Base-by-base conservation (phyloP, 2,797 vertebrate species). In the Sebastes miniatus region DNA sequence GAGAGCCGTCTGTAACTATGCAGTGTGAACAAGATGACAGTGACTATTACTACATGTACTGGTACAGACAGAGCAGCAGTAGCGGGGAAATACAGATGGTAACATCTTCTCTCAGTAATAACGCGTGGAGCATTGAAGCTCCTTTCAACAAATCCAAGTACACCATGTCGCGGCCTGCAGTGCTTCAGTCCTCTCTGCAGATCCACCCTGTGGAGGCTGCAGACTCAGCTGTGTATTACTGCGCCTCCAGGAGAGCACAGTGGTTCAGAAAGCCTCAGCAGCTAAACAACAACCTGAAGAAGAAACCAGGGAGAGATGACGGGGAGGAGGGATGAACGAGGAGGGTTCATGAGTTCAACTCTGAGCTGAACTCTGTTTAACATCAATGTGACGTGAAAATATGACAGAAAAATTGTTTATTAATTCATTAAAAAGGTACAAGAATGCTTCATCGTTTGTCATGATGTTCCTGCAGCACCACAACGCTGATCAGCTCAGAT, bases 211-310 rank as follows among this genome's bases (percentile, higher is more conserved):
- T 76, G 2, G 36, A 67, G 11, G 13, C 59, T 34, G 74, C 1
- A 58, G 92, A 94, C 80, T 85, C 90, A 0, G 93, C 87, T 65
- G 81, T 91, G 24, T 96, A 93, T 88, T 93, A 93, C 83, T 95
- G 94, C 13, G 90, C 91, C 2, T 87, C 88, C 0, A 88, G 89
- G 5, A 56, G 1, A 18, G 56, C 90, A 94, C 91, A 81, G 24
- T 91, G 89, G 50, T 34, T 77, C 70, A 86, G 22, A 72, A 31
- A 77, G 36, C 74, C 69, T 62, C 47, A 71, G 27, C 77, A 71
- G 76, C 81, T 76, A 12, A 57, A 77, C 91, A 92, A 88, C 43
- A 94, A 93, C 90, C 84, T 79, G 70, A 76, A 14, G 36, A 39
- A 39, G 62, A 68, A 50, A 50, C 31, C 52, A 64, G 6, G 58